Evolutionary conservation across 2,113 vertebrate species (phyloP), one percentile per base, ranked within the genome.

Genomic region (Caracal caracal): DNA sequence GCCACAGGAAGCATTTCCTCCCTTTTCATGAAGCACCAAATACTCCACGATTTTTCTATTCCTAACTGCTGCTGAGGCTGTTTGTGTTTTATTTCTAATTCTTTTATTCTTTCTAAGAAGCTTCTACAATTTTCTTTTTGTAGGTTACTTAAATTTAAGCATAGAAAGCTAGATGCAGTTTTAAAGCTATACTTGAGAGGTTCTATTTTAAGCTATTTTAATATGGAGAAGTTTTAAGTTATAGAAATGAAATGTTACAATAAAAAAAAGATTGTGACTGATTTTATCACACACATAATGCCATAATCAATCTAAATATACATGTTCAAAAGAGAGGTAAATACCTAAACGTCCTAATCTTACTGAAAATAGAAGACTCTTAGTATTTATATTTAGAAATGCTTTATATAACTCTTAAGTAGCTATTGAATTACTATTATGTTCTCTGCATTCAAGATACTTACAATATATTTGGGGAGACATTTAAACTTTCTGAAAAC

Each of bases 131-230:
- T 86, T 88, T 53, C 84, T 79, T 75, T 90, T 89, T 51, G 68
- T 88, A 68, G 53, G 15, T 70, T 93, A 43, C 73, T 93, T 96
- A 84, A 53, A 95, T 95, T 84, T 95, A 59, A 97, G 49, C 68
- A 79, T 70, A 86, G 75, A 80, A 85, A 83, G 28, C 37, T 63
- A 40, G 40, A 59, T 75, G 5, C 63, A 79, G 53, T 97, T 96
- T 97, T 95, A 98, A 78, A 97, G 75, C 22, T 61, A 63, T 20
- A 8, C 53, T 53, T 83, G 49, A 86, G 71, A 94, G 37, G 30
- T 93, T 96, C 82, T 95, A 75, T 91, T 94, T 95, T 71, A 91
- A 93, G 91, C 43, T 71, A 3, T 91, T 93, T 94, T 79, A 90
- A 92, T 24, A 92, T 80, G 15, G 22, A 75, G 33, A 70, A 26